Conservation (phyloP, 2,888 invertebrate genomes). For the Brachyptera putata region DNA sequence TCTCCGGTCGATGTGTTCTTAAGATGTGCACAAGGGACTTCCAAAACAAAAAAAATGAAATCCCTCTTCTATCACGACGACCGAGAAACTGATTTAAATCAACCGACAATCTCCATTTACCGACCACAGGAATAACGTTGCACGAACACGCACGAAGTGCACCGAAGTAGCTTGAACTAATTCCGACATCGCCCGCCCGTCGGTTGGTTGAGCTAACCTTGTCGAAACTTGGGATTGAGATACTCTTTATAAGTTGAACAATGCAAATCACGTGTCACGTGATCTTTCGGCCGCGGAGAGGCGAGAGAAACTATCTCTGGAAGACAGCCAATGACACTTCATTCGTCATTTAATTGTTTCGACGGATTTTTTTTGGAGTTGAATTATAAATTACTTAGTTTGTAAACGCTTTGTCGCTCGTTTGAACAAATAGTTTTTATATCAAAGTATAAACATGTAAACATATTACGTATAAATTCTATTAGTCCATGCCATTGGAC, state of each 20-base stretch:
- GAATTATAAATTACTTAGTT: too few species aligned
- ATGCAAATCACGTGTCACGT: neutral
- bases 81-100: neutral
- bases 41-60: too few species aligned
- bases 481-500: too few species aligned
- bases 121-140: neutral
- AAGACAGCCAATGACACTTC: neutral
- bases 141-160: conserved; percentile 2
- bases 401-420: too few species aligned
- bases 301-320: neutral
- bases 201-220: neutral
- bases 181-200: neutral
- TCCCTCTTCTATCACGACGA: neutral
- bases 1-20: neutral
- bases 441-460: too few species aligned
- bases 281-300: neutral
- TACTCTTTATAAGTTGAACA: neutral
- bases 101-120: neutral
- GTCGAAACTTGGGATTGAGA: neutral
- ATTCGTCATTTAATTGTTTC: conserved; percentile 11
- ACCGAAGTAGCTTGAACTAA: conserved; percentile 9
- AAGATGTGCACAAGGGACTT: neutral
- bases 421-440: too few species aligned
- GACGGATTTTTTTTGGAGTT: neutral
- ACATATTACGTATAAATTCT: too few species aligned